Base-by-base conservation (phyloP, 2,797 vertebrate species). In the Dicrostonyx torquatus region DNA sequence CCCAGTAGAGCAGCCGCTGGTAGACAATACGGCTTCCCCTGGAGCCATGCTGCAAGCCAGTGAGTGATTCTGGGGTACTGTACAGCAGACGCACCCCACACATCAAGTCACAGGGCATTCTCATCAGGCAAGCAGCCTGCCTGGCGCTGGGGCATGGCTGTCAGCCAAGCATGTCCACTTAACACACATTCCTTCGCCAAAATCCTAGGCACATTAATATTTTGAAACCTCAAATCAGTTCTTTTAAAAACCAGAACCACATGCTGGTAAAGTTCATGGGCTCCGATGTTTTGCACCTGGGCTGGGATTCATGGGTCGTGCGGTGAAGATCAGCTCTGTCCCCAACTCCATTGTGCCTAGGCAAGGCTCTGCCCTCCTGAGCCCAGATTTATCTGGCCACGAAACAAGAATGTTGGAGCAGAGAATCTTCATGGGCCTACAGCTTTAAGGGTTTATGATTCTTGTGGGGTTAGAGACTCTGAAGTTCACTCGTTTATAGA, bases 161-260 rank as follows among this genome's bases (percentile, higher is more conserved):
- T 45, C 0, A 6, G 92, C 77, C 91, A 97, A 95, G 95, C 80
- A 93, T 83, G 80, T 48, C 14, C 55, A 45, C 82, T 95, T 93
- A 75, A 70, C 89, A 73, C 66, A 92, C 95, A 86, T 95, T 96
- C 90, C 76, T 95, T 68, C 31, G 48, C 80, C 31, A 93, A 91
- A 50, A 76, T 94, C 62, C 64, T 83, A 82, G 96, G 87, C n/a
- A 37, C 77, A 66, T 95, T 87, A 87, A 87, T 94, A 88, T 89
- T 94, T 95, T 80, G 79, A 96, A 97, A 96, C 15, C 76, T 93
- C 91, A 89, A 79, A 91, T 95, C 76, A 78, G 91, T 94, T 93
- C 90, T 94, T 87, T 95, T 76, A 86, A 88, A 97, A 95, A 93
- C 60, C 45, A 89, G 89, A 97, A 95, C 93, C 96, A 96, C 90